Percentiles rank a stretch among this genome's conserved stretches.
These are phyloP conservation scores for Aphelocoma coerulescens DNA, from an alignment of 2,113 vertebrate species.

Conservation along the genomic window DNA sequence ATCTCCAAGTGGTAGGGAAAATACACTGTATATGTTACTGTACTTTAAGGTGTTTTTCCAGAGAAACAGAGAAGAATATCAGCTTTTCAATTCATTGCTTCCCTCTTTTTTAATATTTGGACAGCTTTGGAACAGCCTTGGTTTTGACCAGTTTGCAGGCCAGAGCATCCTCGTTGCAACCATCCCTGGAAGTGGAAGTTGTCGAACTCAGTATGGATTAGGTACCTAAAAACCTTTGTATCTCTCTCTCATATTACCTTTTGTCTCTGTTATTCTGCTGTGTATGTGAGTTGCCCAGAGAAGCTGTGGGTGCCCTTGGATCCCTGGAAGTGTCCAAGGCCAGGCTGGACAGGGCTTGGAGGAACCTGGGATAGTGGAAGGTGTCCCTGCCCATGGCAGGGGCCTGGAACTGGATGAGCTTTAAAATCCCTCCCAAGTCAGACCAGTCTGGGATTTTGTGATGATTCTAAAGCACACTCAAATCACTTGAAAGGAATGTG, in stretches of 20 bases:
- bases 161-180: neutral
- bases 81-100: neutral
- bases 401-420: neutral
- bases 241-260: neutral
- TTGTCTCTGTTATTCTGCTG: neutral
- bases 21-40: neutral
- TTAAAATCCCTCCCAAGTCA: neutral
- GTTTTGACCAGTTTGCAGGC: neutral
- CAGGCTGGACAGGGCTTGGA: neutral
- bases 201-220: neutral
- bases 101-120: neutral
- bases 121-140: neutral
- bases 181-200: neutral
- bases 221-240: neutral
- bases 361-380: neutral
- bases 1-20: neutral
- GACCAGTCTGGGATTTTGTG: neutral
- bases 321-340: neutral
- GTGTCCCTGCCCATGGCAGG: neutral
- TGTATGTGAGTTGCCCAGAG: neutral
- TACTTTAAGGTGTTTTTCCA: neutral
- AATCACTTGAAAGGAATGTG: neutral
- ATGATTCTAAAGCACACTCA: neutral
- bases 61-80: neutral
- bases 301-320: neutral